Percentiles rank a stretch among this genome's conserved stretches.
Conservation (phyloP, 64 coral and sea anemone species). For the Trachythela sp. region DNA sequence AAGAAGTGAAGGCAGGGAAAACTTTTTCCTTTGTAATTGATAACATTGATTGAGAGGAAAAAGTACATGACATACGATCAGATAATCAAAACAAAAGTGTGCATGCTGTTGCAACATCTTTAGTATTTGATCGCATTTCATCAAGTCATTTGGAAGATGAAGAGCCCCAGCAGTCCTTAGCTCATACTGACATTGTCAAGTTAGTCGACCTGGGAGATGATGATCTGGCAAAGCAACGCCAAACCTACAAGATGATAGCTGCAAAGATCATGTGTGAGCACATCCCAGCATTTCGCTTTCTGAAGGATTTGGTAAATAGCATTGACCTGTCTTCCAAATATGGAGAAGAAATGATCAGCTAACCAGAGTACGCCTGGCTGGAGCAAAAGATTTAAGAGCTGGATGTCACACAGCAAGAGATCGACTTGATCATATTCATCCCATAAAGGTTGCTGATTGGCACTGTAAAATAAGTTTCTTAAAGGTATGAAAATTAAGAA, state of each 20-base stretch:
- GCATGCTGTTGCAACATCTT: no score
- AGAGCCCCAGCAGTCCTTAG: neutral
- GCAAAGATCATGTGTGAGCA: neutral
- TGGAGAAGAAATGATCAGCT: neutral
- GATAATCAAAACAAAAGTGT: no score
- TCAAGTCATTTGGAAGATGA: neutral
- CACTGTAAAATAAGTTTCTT: neutral
- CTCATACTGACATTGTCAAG: neutral
- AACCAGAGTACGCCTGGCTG: neutral
- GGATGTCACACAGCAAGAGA: neutral
- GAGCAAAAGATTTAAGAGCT: no score
- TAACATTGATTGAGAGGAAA: neutral
- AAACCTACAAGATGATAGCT: neutral
- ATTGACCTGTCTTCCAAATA: neutral
- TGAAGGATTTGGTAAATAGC: neutral
- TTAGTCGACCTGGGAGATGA: neutral
- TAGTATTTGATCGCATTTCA: neutral
- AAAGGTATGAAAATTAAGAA: neutral
- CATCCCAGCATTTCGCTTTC: neutral
- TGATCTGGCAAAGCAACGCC: neutral
- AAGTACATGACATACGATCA: neutral
- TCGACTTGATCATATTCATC: neutral
- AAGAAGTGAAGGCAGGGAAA: neutral
- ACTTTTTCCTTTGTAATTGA: neutral
- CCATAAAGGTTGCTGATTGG: neutral